phyloP scores from a whole-genome alignment of 2,113 vertebrate genomes.

The Nicator chloris region DNA sequence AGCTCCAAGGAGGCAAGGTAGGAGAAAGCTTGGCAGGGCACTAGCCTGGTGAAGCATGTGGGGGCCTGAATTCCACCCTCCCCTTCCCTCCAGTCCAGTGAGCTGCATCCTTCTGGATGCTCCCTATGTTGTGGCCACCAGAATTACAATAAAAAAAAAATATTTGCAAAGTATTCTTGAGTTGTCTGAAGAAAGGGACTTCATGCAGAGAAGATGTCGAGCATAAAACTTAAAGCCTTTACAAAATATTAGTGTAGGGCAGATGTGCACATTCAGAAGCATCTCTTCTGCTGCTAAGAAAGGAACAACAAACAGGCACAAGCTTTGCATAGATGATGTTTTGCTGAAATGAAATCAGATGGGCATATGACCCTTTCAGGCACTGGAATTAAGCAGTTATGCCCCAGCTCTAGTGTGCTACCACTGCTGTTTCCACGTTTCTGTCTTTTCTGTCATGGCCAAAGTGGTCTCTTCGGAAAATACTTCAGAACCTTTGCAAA shows the following conservation, averaged over 20 bases:
- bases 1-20: neutral
- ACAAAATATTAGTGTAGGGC: neutral
- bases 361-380: neutral
- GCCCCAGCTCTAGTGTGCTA: neutral
- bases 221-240: neutral
- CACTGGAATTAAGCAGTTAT: neutral
- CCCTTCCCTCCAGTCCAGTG: neutral
- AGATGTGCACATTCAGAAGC: neutral
- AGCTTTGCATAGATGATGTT: neutral
- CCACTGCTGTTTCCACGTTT: fast-evolving
- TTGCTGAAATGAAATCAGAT: neutral
- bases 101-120: conserved; percentile 43
- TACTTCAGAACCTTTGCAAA: conserved; percentile 5
- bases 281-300: neutral
- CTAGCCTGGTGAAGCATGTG: neutral
- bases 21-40: conserved; percentile 6
- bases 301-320: neutral
- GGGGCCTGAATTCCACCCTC: conserved; percentile 21
- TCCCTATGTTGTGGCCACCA: neutral
- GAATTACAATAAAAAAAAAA: conserved; percentile 41
- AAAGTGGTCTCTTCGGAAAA: neutral
- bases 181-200: conserved; percentile 6
- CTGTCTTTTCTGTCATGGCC: neutral
- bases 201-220: neutral
- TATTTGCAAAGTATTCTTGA: conserved; percentile 20